Conservation (phyloP, 2,113 vertebrate genomes). For the Jaculus jaculus region DNA sequence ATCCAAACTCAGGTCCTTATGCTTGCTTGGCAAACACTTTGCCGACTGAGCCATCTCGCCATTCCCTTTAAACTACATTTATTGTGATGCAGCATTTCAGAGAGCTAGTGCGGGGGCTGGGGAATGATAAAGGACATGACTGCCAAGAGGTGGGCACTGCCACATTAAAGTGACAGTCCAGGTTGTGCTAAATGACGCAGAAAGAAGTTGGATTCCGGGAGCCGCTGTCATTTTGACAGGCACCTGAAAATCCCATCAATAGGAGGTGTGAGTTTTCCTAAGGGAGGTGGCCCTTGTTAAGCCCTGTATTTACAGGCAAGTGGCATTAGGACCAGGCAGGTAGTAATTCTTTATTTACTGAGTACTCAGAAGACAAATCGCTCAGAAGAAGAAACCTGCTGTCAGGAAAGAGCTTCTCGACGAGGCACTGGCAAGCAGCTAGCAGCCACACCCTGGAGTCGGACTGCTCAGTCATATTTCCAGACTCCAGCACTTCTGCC, state of each 20-base stretch:
- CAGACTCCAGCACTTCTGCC: not conserved
- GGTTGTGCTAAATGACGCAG: conserved; percentile 58
- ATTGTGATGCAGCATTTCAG: not conserved
- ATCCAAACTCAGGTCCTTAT: too few species aligned
- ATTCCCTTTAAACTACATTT: not conserved
- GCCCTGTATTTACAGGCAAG: not conserved
- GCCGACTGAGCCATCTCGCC: too few species aligned
- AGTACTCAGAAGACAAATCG: not conserved
- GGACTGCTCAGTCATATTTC: not conserved
- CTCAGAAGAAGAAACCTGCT: conserved; percentile 1
- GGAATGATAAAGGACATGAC: conserved; percentile 3
- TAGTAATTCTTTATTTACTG: conserved; percentile 7
- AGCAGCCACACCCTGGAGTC: not conserved
- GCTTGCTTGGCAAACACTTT: too few species aligned
- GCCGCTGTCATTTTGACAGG: conserved; percentile 49
- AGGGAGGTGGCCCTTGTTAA: not conserved
- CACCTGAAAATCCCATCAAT: not conserved
- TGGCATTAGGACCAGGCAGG: not conserved
- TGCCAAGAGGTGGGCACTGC: not conserved
- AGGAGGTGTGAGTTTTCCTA: not conserved
- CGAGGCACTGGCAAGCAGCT: not conserved
- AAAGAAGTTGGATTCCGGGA: conserved; percentile 43
- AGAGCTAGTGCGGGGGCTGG: not conserved
- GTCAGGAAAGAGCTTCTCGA: not conserved
- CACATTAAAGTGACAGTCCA: conserved; percentile 2